A percentile compares a stretch with the other conserved stretches of the same genome.
These are phyloP conservation scores for Sorex araneus DNA, from an alignment of 2,113 vertebrate genomes.

Conservation along the genomic window DNA sequence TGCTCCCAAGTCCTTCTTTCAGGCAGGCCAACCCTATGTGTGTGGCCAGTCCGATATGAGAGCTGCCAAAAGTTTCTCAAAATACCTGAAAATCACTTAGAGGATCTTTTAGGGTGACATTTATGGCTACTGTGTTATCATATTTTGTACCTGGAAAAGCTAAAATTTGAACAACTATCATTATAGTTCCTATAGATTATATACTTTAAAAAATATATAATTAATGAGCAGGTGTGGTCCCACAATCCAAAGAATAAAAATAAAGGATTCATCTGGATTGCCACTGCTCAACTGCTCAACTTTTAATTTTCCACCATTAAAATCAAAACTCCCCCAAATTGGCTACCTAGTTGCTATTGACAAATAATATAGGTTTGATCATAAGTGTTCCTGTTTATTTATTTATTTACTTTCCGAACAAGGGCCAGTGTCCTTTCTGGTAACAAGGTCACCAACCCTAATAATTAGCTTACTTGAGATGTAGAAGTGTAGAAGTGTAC, in stretches of 20 bases:
- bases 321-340: conserved; percentile 31
- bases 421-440: neutral
- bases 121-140: neutral
- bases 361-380: neutral
- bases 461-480: neutral
- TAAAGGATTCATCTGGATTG: neutral
- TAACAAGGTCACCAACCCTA: neutral
- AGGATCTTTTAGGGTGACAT: neutral
- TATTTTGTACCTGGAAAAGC: neutral
- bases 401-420: neutral
- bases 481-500: neutral
- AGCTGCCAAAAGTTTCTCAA: neutral
- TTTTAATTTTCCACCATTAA: conserved; percentile 36
- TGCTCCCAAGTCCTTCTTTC: neutral
- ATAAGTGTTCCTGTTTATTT: neutral
- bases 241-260: conserved; percentile 1
- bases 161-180: neutral
- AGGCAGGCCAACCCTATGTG: neutral
- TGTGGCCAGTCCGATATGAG: neutral
- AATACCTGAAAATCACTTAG: conserved; percentile 5
- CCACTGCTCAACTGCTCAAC: neutral
- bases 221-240: neutral
- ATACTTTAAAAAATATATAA: neutral
- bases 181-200: neutral
- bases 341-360: neutral